Base-by-base conservation (phyloP, 2,797 vertebrate genomes). In the Ctenosaura bakeri region DNA sequence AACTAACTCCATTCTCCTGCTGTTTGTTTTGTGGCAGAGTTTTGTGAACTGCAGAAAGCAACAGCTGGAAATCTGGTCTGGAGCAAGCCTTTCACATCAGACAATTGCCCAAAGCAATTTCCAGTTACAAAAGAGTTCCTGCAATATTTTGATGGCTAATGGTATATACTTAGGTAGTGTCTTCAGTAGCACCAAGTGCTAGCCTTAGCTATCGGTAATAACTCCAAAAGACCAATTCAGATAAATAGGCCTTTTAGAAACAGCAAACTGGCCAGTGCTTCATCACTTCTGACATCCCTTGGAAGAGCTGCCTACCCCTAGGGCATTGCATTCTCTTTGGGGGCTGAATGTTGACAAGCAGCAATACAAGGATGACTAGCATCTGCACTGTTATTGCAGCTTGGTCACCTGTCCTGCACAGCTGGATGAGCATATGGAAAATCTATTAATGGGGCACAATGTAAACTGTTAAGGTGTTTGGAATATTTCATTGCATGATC, bases 351-450 rank as follows among this genome's bases (percentile, higher is more conserved):
- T 88, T 32, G 85, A 9, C 69, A 69, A 12, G 85, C 87, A 85
- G 46, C 69, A 90, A 90, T 86, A 88, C 10, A 88, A 86, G 52
- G 82, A 26, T 76, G 85, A 88, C 62, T 84, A 88, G 66, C 62
- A 38, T 52, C 62, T 90, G 54, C 88, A 86, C 5, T 52, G 85
- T 86, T 90, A 74, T 89, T 83, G 77, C 92, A 79, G 38, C 1
- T 18, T 85, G 71, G 76, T 86, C 95, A 96, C 95, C 92, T 94
- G 94, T 93, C 81, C 74, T 64, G 87, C 88, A 91, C 94, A 94
- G 92, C 95, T 96, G 94, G 90, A 93, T 78, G 88, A 86, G 77
- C 91, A 92, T 90, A 71, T 89, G 52, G 88, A 82, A 95, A 90
- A 93, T 91, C 91, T 94, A 0, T 93, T 89, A 92, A 94, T 90